These are phyloP conservation scores for Elgaria multicarinata DNA, from an alignment of 2,113 vertebrate species.

Conservation along the genomic window DNA sequence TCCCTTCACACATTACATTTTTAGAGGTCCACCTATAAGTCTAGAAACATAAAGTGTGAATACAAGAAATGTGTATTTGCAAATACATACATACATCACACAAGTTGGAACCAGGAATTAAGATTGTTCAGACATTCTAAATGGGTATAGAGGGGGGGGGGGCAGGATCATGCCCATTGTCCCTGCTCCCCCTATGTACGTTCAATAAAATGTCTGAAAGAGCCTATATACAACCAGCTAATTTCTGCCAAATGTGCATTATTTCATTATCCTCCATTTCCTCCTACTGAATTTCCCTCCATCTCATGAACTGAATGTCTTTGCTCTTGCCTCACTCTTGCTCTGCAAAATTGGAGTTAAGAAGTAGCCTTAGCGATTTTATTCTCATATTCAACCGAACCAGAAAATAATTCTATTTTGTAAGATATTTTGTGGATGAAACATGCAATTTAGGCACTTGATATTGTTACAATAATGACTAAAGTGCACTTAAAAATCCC, in stretches of 20 bases:
- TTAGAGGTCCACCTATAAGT: background rate
- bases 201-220: background rate
- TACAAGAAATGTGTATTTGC: too few relatives aligned
- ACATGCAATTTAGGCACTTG: constrained; percentile 36
- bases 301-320: too few relatives aligned
- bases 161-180: too few relatives aligned
- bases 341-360: background rate
- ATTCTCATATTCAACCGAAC: constrained; percentile 15
- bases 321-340: too few relatives aligned
- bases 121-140: background rate
- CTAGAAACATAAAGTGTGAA: too few relatives aligned
- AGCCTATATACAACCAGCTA: background rate
- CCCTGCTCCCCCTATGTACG: too few relatives aligned
- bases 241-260: background rate
- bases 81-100: too few relatives aligned
- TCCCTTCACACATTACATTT: background rate
- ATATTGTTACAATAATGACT: background rate
- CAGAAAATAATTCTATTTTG: constrained; percentile 19
- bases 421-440: constrained; percentile 13
- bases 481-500: constrained; percentile 34
- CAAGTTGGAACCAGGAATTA: background rate
- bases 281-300: background rate
- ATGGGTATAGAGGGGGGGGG: background rate
- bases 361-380: background rate
- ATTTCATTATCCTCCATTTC: background rate